phyloP scores from a whole-genome alignment of 2,113 vertebrate species.

The Trogon melanurus region DNA sequence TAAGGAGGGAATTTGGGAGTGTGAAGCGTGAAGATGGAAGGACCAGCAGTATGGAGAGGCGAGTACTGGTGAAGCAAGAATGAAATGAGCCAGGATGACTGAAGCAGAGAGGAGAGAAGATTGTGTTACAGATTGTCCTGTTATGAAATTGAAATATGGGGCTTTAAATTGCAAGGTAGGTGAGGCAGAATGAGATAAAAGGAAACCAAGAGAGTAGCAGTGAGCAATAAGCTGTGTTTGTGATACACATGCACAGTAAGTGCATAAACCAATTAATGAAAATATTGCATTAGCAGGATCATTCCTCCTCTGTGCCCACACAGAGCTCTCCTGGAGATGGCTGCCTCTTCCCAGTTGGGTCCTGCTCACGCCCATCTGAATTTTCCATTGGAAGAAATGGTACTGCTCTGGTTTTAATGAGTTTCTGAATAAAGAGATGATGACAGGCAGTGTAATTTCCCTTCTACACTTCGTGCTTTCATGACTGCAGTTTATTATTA shows the following conservation, averaged over 20 bases:
- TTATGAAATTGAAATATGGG: conserved; percentile 54
- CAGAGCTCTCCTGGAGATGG: neutral
- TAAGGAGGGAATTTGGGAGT: neutral
- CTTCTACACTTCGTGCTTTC: conserved; percentile 18
- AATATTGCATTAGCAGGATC: neutral
- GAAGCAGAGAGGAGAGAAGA: conserved; percentile 46
- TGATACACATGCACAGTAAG: neutral
- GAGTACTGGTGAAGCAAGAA: neutral
- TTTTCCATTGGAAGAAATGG: neutral
- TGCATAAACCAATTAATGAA: conserved; percentile 39
- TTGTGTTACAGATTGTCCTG: conserved; percentile 50
- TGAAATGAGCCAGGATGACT: neutral
- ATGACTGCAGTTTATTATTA: conserved; percentile 63
- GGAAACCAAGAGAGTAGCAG: conserved; percentile 38
- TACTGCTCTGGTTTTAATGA: conserved; percentile 31
- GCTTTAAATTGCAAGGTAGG: conserved; percentile 33
- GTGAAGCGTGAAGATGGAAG: neutral
- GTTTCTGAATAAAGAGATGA: conserved; percentile 4
- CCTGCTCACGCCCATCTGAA: neutral
- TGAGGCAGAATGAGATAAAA: conserved; percentile 18
- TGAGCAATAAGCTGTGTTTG: conserved; percentile 37
- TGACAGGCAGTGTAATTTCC: conserved; percentile 56
- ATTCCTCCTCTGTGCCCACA: neutral
- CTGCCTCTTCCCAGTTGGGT: neutral
- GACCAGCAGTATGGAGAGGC: neutral